Evolutionary conservation across 2,113 vertebrate species (phyloP).

Genomic region (Rhinichthys klamathensis): DNA sequence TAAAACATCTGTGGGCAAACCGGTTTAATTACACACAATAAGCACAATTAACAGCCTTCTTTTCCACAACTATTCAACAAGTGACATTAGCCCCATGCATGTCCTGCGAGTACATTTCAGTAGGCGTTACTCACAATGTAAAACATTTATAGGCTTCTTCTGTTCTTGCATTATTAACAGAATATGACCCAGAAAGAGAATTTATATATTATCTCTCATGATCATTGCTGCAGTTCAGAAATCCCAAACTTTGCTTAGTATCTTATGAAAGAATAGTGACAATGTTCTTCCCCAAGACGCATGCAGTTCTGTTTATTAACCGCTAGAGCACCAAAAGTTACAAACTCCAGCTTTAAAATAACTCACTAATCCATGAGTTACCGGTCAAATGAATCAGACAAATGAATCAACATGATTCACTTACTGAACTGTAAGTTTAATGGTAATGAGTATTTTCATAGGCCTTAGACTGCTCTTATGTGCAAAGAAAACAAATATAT

Average conservation of each 20-base stretch:
- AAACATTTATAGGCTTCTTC: not conserved
- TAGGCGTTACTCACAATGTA: not conserved
- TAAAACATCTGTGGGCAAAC: not conserved
- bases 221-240: not conserved
- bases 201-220: not conserved
- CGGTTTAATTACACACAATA: too few species aligned
- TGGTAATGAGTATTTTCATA: not conserved
- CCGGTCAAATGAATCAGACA: not conserved
- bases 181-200: not conserved
- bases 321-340: too few species aligned
- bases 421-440: not conserved
- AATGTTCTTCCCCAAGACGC: not conserved
- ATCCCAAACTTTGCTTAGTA: not conserved
- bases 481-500: not conserved
- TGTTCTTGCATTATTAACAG: not conserved
- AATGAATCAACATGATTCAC: not conserved
- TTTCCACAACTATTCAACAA: not conserved
- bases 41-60: not conserved
- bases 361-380: not conserved
- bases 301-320: too few species aligned
- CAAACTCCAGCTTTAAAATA: not conserved
- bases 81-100: not conserved
- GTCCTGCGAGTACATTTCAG: not conserved
- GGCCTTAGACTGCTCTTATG: not conserved
- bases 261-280: not conserved